Evolutionary conservation across 2,797 vertebrate genomes (phyloP), one percentile per base, ranked within the genome.

Genomic region (Micropoecilia bifurca): DNA sequence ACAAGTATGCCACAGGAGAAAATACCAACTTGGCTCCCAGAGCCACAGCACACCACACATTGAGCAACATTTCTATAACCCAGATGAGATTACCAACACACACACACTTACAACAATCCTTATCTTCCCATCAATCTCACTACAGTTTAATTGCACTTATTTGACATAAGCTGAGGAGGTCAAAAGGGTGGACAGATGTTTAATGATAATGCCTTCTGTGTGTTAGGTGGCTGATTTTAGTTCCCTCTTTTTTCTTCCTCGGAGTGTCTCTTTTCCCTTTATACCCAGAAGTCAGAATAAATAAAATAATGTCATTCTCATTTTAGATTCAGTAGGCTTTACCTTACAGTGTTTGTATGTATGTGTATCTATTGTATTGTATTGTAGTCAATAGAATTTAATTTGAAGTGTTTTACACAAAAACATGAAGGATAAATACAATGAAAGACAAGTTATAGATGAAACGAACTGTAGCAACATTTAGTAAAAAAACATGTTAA

Each of bases 161-260:
- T 87, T 93, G 87, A 92, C 92, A 87, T 85, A 83, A 79, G 77
- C 85, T 83, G 79, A 84, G 61, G 71, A 80, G 91, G 88, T 91
- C 87, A 91, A 88, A 76, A 77, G 86, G 83, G 84, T 9, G 14
- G 89, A 90, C 92, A 94, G 90, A 93, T 93, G 53, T 55, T 55
- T n/a, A 77, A 89, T 74, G 85, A 84, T 86, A 90, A 90, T 90
- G 87, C 85, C 83, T 83, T 87, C 47, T 90, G 69, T 87, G 79
- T 82, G 50, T 77, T 76, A n/a, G 73, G 75, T 74, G 57, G 71
- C 74, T 78, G 76, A 45, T 76, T 83, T 90, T 61, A 53, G 77
- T 73, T 66, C 45, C 66, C 3, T 59, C 66, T 28, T 50, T 33
- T 28, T 43, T 22, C 78, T 46, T 57, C 68, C 61, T 82, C 25